Evolutionary conservation across 2,797 vertebrate species (phyloP).

Genomic region (Myripristis murdjan): DNA sequence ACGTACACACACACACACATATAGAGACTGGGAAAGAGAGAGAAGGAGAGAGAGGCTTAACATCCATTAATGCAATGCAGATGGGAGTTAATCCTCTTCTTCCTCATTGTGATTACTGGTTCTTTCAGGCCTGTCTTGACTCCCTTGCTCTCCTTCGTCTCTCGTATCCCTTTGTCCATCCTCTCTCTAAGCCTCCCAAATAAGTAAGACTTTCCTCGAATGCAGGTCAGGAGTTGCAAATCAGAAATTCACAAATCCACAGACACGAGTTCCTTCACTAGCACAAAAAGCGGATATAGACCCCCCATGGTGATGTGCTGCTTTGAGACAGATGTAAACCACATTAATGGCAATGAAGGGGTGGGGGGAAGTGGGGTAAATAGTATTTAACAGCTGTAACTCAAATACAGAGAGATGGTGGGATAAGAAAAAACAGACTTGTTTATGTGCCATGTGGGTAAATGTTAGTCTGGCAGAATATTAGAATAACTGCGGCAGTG

Average conservation of each 20-base stretch:
- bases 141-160: slow-evolving; percentile 40
- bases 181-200: slow-evolving; percentile 62
- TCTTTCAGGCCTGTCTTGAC: slow-evolving; percentile 61
- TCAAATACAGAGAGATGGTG: slow-evolving; percentile 8
- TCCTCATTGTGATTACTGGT: slow-evolving; percentile 75
- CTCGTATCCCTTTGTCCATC: slow-evolving; percentile 14
- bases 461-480: background rate
- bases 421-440: slow-evolving; percentile 34
- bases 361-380: slow-evolving; percentile 14
- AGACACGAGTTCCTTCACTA: slow-evolving; percentile 55
- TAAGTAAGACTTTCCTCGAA: slow-evolving; percentile 61
- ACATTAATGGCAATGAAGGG: slow-evolving; percentile 36
- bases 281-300: slow-evolving; percentile 61
- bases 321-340: slow-evolving; percentile 51
- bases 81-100: slow-evolving; percentile 80
- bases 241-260: slow-evolving; percentile 71
- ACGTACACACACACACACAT: slow-evolving; percentile 1
- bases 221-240: slow-evolving; percentile 73
- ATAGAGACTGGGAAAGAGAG: slow-evolving; percentile 38
- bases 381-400: slow-evolving; percentile 41
- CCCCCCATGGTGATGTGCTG: slow-evolving; percentile 48
- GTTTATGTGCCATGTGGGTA: slow-evolving; percentile 2
- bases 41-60: slow-evolving; percentile 62
- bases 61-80: slow-evolving; percentile 77
- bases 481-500: no score